Evolutionary conservation across 1,140 invertebrate genomes (phyloP), one percentile per base, ranked within the genome.

Genomic region (Cyclargus thomasi): DNA sequence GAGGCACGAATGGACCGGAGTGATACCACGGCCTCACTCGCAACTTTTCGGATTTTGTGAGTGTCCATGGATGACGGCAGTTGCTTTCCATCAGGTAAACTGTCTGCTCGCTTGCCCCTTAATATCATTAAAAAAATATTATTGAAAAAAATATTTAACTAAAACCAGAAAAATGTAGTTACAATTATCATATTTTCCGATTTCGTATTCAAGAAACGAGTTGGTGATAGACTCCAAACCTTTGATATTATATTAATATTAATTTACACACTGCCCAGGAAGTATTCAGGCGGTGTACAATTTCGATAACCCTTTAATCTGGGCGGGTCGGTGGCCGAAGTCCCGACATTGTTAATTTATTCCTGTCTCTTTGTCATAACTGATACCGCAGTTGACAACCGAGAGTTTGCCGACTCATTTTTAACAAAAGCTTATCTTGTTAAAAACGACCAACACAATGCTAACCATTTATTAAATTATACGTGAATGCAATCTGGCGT

Each of bases 401-500:
- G 39, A 47, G 39, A 8, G 14, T 47, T 14, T 16, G 39, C 39
- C 14, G 39, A 47, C 8, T 47, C 0, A 47, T 16, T 47, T 47
- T 47, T 47, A 16, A 47, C 39, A 47, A 47, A 47, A 47, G 39
- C 39, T 47, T 47, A 47, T 47, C 39, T 47, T 47, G 39, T 47
- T 47, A 47, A 47, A 16, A 47, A 47, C 14, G 6, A 47, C 39
- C 5, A 16, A 16, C 14, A 47, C 39, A 47, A 47, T 47, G 14
- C 14, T 0, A 14, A 16, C 39, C 39, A 47, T 47, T 47, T 47
- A 16, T 47, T 14, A 47, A 16, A 47, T 47, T 47, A 47, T 16
- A 11, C 39, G 39, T 14, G 39, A 47, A 47, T 14, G 39, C 39
- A 47, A 47, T 47, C 14, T 16, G 39, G 11, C 14, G 39, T 47